Conservation (phyloP, 2,888 invertebrate species). For the Muschampia plurimacula region DNA sequence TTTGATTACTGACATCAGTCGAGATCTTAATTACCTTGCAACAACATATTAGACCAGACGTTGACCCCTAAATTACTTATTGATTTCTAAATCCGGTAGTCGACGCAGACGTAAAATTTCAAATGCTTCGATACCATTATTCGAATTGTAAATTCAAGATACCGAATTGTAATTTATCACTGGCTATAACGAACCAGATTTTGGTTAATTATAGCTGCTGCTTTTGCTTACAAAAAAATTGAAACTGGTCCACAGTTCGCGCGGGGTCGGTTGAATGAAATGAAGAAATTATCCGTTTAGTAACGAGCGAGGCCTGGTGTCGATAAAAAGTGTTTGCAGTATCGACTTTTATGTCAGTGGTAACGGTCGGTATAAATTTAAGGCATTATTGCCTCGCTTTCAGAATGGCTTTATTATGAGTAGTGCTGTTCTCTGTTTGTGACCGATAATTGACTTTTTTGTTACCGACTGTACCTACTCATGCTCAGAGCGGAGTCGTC, state of each 20-base stretch:
- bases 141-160: slow-evolving; percentile 22
- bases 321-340: slow-evolving; percentile 51
- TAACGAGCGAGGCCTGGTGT: slow-evolving; percentile 28
- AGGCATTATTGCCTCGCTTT: slow-evolving; percentile 61
- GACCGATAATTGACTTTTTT: slow-evolving; percentile 46
- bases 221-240: slow-evolving; percentile 12
- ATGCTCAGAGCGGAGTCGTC: slow-evolving; percentile 54
- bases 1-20: slow-evolving; percentile 17
- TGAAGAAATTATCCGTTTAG: slow-evolving; percentile 33
- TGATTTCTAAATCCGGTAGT: slow-evolving; percentile 27
- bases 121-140: slow-evolving; percentile 24
- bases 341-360: slow-evolving; percentile 69
- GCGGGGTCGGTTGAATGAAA: slow-evolving; percentile 21
- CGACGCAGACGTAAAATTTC: slow-evolving; percentile 7
- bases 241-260: slow-evolving; percentile 24
- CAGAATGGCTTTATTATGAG: slow-evolving; percentile 68
- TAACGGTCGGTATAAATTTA: slow-evolving; percentile 73
- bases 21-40: slow-evolving; percentile 30
- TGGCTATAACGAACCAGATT: slow-evolving; percentile 26
- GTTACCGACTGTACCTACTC: slow-evolving; percentile 55
- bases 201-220: slow-evolving; percentile 21
- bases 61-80: slow-evolving; percentile 20
- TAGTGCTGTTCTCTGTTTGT: slow-evolving; percentile 9
- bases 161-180: slow-evolving; percentile 29
- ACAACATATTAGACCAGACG: slow-evolving; percentile 24